Evolutionary conservation across 2,888 invertebrate genomes (phyloP), one percentile per base, ranked within the genome.

Genomic region (Panzeria rudis): DNA sequence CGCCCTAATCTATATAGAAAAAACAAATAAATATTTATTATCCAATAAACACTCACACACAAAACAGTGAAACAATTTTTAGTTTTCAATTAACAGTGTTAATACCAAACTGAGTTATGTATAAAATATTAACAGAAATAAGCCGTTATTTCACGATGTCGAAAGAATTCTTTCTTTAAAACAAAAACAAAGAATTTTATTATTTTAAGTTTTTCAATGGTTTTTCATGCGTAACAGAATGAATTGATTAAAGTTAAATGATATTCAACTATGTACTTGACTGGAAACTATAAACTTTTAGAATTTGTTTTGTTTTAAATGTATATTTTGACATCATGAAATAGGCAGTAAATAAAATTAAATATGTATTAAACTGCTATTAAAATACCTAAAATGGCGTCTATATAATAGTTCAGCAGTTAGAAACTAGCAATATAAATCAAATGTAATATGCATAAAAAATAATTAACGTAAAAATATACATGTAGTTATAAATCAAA

Each of bases 391-490:
- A 50, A 47, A 47, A n/a, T 7, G n/a, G 3, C 13, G 13, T 15
- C 41, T 41, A 41, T 15, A 41, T 47, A 47, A 47, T 17, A 47
- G n/a, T 47, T 47, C 7, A 4, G 17, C 47, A 47, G 47, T 47
- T 47, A 47, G 15, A 47, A 47, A 1, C 4, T 15, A n/a, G 13
- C 9, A 41, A 47, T 5, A 6, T 47, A 54, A 56, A 71, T n/a
- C 38, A 71, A 69, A 62, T 73, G 29, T 61, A 69, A 68, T 62
- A 64, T 81, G 75, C 68, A 69, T 72, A 25, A 56, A 35, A 62
- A 47, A 59, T 54, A 68, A 47, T 20, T 50, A 17, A 50, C 1
- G 20, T 50, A 59, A 66, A 66, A 59, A 59, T 73, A 50, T 38
- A 59, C 38, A 66, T 76, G 47, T 72, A 82, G 25, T 66, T 71